These are phyloP conservation scores for silkworm (Bombyx mori) DNA, from an alignment of 1,140 invertebrate species.

Conservation along the genomic window ASM3026992v2 NC_085117.1:19297501-19298000, in stretches of 20 bases:
- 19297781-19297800: no score
- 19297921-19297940: not conserved
- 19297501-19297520: no score
- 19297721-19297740: not conserved
- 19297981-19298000: not conserved
- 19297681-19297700: not conserved
- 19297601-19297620: not conserved
- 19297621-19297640: not conserved
- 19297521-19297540: constrained; percentile 8
- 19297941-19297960: not conserved
- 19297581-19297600: not conserved
- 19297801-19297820: no score
- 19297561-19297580: constrained; percentile 4
- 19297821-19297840: no score
- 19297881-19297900: not conserved
- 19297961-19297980: not conserved
- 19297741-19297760: no score
- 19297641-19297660: not conserved
- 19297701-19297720: not conserved
- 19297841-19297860: not conserved
- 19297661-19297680: not conserved
- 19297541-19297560: constrained; percentile 9
- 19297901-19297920: not conserved
- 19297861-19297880: not conserved
- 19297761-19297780: no score